These are phyloP conservation scores for Cheilinus undulatus DNA, from an alignment of 2,113 vertebrate genomes.

Conservation along the genomic window DNA sequence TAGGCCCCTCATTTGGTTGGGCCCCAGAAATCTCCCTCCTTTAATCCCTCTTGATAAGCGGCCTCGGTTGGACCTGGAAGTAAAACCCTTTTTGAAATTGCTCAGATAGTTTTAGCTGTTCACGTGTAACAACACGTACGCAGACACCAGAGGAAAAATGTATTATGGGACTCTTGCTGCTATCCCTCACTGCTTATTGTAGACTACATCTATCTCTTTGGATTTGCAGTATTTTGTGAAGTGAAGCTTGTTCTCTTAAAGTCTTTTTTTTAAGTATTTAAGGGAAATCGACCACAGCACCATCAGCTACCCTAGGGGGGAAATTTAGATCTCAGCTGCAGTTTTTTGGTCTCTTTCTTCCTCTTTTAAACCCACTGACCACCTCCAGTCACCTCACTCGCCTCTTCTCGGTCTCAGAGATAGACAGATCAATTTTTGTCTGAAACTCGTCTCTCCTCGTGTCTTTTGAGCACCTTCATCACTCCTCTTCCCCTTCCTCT, in stretches of 20 bases:
- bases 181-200: neutral
- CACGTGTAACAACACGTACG: neutral
- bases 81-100: no score
- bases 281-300: neutral
- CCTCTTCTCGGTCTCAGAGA: constrained; percentile 45
- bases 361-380: constrained; percentile 40
- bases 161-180: neutral
- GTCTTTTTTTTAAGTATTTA: no score
- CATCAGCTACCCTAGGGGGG: constrained; percentile 14
- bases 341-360: neutral
- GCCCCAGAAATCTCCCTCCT: no score
- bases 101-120: neutral
- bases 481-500: constrained; percentile 53
- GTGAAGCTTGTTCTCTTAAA: neutral
- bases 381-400: constrained; percentile 19
- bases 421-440: constrained; percentile 71
- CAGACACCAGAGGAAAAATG: neutral
- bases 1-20: no score
- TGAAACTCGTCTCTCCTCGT: constrained; percentile 46
- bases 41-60: no score
- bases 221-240: neutral
- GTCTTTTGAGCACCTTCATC: constrained; percentile 59
- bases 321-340: constrained; percentile 7
- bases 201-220: neutral
- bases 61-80: no score